phyloP scores from a whole-genome alignment of 2,113 vertebrate species.

The Donacobius atricapilla region DNA sequence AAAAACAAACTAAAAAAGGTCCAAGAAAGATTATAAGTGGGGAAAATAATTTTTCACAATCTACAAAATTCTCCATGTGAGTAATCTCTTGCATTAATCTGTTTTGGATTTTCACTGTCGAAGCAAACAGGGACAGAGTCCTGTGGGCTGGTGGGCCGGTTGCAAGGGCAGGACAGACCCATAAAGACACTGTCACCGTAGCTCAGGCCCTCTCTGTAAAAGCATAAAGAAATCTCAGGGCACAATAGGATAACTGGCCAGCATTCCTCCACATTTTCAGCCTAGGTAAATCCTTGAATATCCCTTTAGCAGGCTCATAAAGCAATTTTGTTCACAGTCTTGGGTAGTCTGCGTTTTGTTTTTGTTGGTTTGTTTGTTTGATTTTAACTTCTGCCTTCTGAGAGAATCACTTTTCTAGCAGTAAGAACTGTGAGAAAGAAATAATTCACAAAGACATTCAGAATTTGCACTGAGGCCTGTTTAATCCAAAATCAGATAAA shows the following conservation, averaged over 20 bases:
- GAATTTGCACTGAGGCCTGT: neutral
- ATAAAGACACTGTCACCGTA: too few relatives aligned
- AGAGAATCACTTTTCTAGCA: neutral
- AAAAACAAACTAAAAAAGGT: neutral
- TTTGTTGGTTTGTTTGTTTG: neutral
- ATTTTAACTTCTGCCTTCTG: neutral
- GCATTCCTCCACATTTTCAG: neutral
- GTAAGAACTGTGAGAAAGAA: neutral
- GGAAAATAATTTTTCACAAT: neutral
- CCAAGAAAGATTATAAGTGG: neutral
- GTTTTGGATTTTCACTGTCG: neutral
- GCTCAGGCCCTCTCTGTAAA: neutral
- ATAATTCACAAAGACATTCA: neutral
- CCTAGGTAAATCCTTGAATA: neutral
- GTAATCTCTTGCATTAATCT: neutral
- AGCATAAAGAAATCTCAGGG: neutral
- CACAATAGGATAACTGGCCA: neutral
- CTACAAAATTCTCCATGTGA: neutral
- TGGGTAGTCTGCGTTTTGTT: neutral
- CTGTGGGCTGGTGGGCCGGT: neutral
- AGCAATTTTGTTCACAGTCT: neutral
- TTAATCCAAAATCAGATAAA: neutral
- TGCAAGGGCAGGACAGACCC: neutral
- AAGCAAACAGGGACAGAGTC: neutral
- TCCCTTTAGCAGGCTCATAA: neutral